A percentile compares a stretch with the other conserved stretches of the same genome.
Conservation (phyloP, 2,113 vertebrate genomes). For the Polyodon spathula region DNA sequence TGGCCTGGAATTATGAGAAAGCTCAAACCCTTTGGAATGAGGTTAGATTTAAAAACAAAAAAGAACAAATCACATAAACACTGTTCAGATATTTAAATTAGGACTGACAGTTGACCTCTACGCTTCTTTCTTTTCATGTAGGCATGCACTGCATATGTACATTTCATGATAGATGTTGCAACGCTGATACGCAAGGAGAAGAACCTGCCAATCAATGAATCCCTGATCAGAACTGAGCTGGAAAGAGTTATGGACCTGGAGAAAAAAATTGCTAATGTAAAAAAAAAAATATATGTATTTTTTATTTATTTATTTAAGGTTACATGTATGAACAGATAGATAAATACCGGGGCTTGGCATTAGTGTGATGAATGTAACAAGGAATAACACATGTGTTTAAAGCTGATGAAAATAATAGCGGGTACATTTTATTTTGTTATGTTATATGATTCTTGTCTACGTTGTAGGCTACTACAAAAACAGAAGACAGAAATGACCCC, state of each 20-base stretch:
- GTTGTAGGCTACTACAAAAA: conserved; percentile 71
- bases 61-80: no score
- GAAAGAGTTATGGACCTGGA: conserved; percentile 73
- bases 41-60: no score
- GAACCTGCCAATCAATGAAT: conserved; percentile 48
- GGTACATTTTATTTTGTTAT: no score
- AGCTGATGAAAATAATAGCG: no score
- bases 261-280: conserved; percentile 86
- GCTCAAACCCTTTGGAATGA: no score
- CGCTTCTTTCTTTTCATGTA: conserved; percentile 31
- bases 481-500: conserved; percentile 83
- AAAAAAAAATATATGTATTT: conserved; percentile 25
- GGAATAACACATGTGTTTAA: no score
- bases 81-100: no score
- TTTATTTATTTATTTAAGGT: conserved; percentile 1
- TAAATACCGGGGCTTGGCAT: no score
- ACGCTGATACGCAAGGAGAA: conserved; percentile 73
- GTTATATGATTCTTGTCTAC: conserved; percentile 13
- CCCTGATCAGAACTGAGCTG: conserved; percentile 58
- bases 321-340: neutral
- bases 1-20: no score
- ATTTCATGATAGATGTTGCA: conserved; percentile 82
- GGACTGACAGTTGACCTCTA: no score
- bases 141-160: conserved; percentile 77
- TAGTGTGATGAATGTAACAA: no score